Base-by-base conservation (phyloP, 2,113 vertebrate species). In the Porphyrio hochstetteri region DNA sequence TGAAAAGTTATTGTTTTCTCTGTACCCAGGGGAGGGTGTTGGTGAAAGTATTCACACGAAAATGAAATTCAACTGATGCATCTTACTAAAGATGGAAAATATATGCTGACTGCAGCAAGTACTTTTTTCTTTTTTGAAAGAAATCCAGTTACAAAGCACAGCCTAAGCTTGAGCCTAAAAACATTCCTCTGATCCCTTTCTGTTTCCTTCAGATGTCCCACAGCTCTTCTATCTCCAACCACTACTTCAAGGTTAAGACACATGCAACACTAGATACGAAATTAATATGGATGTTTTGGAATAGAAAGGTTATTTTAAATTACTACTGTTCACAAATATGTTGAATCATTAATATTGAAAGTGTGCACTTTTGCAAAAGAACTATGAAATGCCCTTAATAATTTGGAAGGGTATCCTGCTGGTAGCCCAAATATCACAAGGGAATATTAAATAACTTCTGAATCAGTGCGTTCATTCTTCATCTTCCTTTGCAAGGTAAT, bases 271-370 rank as follows among this genome's bases (percentile, higher is more conserved):
- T 56, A 40, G 61, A 40, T 74, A 17, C 44, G 10, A 85, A 92
- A 85, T 82, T 40, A 90, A 44, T 84, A 88, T 80, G 28, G 82
- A 77, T 91, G 31, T 79, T 90, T 93, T 65, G 25, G 85, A 96
- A 65, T 12, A 65, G 48, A 95, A 93, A 76, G 7, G 21, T 93
- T 95, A 77, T 85, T 86, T 92, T 83, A 63, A 85, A 72, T 90
- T 91, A 40, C 11, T 6, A 42, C 40, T 59, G 36, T 85, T 95
- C 63, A 91, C 33, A 94, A 77, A 83, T 78, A 88, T 19, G 15
- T 67, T 57, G 38, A 76, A 72, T 65, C 50, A 85, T 85, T 90
- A 76, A 82, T 91, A 79, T 31, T 4, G 3, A 48, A 92, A 56
- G 3, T 20, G 4, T 44, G 19, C 10, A 29, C 25, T 81, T 83